Base-by-base conservation (phyloP, 2,113 vertebrate genomes). In the Stictonetta naevosa region DNA sequence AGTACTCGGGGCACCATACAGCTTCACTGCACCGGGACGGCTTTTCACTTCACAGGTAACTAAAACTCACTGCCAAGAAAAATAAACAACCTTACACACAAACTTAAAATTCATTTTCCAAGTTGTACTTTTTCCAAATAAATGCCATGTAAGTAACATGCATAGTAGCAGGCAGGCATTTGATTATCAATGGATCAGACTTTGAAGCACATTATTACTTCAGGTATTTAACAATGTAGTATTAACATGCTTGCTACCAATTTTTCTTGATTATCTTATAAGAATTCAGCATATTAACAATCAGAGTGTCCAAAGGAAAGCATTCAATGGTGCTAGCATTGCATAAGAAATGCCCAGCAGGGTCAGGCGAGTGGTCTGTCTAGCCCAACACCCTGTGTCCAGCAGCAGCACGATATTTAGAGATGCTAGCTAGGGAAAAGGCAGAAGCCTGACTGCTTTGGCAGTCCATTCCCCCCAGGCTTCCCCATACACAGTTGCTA, bases 71-170 rank as follows among this genome's bases (percentile, higher is more conserved):
- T 72, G 92, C 94, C 92, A 93, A 86, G 46, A 90, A 92, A 93
- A 95, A 94, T 68, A 93, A 86, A 83, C 12, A 60, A 34, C 16
- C 52, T 56, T 28, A 38, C 62, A 92, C 13, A 76, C 34, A 78
- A 92, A 93, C 59, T 79, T 77, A 60, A 94, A 83, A 72, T 79
- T 74, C 10, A 79, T 94, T 93, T 94, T 76, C 86, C 84, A 83
- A 77, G 44, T 18, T 69, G 78, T 68, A 83, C 34, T 1, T 84
- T 92, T 95, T 90, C 88, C 91, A 92, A 96, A 62, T 36, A 92
- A 89, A 92, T 77, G 89, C 82, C 83, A 83, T 44, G 38, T 53
- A 55, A 76, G 55, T 50, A 88, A 82, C 52, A 71, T 22, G 56
- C 72, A 73, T 33, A 66, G 40, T 25, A 91, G 94, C 66, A 82